These are phyloP conservation scores for Arctia plantaginis DNA, from an alignment of 2,888 invertebrate genomes.

Conservation along the genomic window DNA sequence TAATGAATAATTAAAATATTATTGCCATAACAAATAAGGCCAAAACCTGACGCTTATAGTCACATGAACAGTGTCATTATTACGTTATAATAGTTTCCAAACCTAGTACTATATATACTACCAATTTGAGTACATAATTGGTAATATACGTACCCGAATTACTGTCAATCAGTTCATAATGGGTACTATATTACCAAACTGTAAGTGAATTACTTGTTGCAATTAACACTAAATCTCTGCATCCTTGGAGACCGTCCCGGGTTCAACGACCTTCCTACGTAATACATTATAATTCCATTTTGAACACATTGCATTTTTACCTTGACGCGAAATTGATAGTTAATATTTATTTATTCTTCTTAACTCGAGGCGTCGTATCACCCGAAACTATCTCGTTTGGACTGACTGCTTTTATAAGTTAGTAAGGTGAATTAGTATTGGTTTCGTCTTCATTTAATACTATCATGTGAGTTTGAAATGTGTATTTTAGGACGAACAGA, in stretches of 20 bases:
- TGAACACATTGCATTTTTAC: slow-evolving; percentile 29
- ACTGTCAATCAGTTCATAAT: slow-evolving; percentile 14
- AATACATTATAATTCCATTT: slow-evolving; percentile 21
- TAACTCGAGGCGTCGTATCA: slow-evolving; percentile 23
- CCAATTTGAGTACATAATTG: not conserved
- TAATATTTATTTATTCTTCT: slow-evolving; percentile 16
- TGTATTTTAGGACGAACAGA: slow-evolving; percentile 85
- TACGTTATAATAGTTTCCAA: not conserved
- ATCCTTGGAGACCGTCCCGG: slow-evolving; percentile 20
- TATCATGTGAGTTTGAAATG: slow-evolving; percentile 78
- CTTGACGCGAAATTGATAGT: slow-evolving; percentile 23
- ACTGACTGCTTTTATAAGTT: slow-evolving; percentile 50
- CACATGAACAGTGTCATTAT: not conserved
- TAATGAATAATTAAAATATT: not conserved
- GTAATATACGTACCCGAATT: slow-evolving; percentile 9
- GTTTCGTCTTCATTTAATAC: slow-evolving; percentile 68
- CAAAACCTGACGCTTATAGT: not conserved
- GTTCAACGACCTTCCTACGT: slow-evolving; percentile 26
- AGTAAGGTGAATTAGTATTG: slow-evolving; percentile 83
- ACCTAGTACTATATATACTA: not conserved
- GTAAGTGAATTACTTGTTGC: slow-evolving; percentile 43
- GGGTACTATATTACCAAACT: slow-evolving; percentile 37
- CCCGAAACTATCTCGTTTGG: slow-evolving; percentile 33
- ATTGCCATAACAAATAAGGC: not conserved
- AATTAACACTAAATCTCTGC: slow-evolving; percentile 29